Evolutionary conservation across 2,888 invertebrate species (phyloP).

Genomic region (Adelognathus sp.): DNA sequence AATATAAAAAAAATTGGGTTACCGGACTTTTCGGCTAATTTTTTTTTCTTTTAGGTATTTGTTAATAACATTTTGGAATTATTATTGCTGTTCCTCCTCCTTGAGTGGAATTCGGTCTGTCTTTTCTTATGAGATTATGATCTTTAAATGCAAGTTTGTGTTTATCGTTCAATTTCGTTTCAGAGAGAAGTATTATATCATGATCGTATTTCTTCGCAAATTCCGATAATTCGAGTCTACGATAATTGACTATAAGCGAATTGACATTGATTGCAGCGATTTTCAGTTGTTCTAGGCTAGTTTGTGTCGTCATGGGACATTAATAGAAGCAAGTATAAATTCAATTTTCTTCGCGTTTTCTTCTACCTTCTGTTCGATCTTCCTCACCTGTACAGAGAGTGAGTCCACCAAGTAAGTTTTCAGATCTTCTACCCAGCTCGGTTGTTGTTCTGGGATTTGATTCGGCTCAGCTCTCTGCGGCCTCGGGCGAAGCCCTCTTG

Average conservation of each 20-base stretch:
- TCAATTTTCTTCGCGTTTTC: constrained; percentile 1
- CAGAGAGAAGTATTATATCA: not conserved
- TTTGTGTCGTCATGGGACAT: not conserved
- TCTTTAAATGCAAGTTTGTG: not conserved
- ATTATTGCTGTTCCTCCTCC: constrained; percentile 39
- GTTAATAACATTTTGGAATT: constrained; percentile 3
- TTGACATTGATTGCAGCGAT: constrained; percentile 31
- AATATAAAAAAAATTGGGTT: too few relatives aligned
- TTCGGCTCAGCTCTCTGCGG: too few relatives aligned
- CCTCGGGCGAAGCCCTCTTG: too few relatives aligned
- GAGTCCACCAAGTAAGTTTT: not conserved
- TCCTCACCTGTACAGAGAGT: not conserved
- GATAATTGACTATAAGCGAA: not conserved
- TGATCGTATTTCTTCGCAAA: constrained; percentile 2
- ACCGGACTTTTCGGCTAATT: too few relatives aligned
- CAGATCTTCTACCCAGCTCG: not conserved
- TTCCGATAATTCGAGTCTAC: constrained; percentile 1
- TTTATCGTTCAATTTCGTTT: constrained; percentile 2
- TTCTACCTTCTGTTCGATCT: not conserved
- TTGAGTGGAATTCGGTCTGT: not conserved
- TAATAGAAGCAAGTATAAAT: not conserved
- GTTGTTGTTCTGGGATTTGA: not conserved
- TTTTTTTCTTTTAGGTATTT: too few relatives aligned
- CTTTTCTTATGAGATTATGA: not conserved
- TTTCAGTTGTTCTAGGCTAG: not conserved